Evolutionary conservation across 1,140 invertebrate species (phyloP).

Genomic region (Leptoteleia sp.): DNA sequence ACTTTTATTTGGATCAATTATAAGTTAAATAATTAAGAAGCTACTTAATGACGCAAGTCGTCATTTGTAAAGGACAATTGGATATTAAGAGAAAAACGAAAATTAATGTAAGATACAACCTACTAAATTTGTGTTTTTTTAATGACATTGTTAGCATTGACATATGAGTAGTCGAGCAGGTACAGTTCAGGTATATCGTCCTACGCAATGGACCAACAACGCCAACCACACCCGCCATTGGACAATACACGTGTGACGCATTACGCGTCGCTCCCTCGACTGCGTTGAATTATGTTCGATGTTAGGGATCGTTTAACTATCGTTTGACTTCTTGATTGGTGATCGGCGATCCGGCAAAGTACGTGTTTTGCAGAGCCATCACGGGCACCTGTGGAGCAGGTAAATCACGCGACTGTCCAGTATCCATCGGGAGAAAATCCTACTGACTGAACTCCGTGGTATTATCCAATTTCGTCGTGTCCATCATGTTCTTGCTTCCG

Average conservation of each 20-base stretch:
- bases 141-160: slow-evolving; percentile 66
- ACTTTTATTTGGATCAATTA: no score
- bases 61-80: neutral
- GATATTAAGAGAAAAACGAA: slow-evolving; percentile 4
- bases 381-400: slow-evolving; percentile 56
- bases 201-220: slow-evolving; percentile 64
- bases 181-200: slow-evolving; percentile 60
- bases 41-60: neutral
- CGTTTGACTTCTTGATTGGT: slow-evolving; percentile 67
- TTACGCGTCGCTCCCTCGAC: slow-evolving; percentile 63
- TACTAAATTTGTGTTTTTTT: slow-evolving; percentile 61
- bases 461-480: slow-evolving; percentile 51
- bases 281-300: slow-evolving; percentile 61
- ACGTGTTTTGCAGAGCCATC: slow-evolving; percentile 51
- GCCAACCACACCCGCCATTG: slow-evolving; percentile 61
- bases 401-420: slow-evolving; percentile 53
- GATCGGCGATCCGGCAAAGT: slow-evolving; percentile 63
- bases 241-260: slow-evolving; percentile 66
- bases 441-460: slow-evolving; percentile 36
- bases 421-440: slow-evolving; percentile 53
- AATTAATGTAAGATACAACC: slow-evolving; percentile 12
- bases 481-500: slow-evolving; percentile 58
- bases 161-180: slow-evolving; percentile 59
- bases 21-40: no score
- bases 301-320: slow-evolving; percentile 67